Evolutionary conservation across 2,888 invertebrate species (phyloP), one percentile per base, ranked within the genome.

Genomic region (Thecophora atra): DNA sequence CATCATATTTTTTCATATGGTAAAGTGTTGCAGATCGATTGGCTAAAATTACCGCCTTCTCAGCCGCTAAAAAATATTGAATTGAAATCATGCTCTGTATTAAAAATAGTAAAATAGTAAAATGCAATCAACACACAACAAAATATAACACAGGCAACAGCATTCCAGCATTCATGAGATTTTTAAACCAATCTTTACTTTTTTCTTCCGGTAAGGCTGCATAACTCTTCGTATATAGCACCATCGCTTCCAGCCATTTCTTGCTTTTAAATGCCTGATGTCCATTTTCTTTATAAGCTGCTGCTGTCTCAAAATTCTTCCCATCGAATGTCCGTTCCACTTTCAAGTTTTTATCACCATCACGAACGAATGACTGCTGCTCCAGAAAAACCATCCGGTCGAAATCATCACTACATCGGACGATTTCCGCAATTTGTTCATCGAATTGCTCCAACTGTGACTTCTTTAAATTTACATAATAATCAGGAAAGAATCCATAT

Each of bases 11-110:
- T 74, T 91, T 88, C 82, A 94, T 84, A 80, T 94, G 93, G 80
- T 92, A 93, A 51, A 94, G 88, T 0, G 92, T 90, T 0, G 95
- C 95, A 42, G 95, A 95, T 13, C 95, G 90, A 84, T 95, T 96
- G 0, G 94, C 94, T 77, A 92, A 87, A 6, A 93, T 88, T 54
- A 94, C 90, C 0, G 93, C 88, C 4, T 92, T 83, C 70, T 93
- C 91, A 77, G 88, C 87, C 73, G 86, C 91, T 91, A 82, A 66
- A 80, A n/a, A n/a, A n/a, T n/a, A n/a, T n/a, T n/a, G n/a, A n/a
- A n/a, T 24, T 11, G 13, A 56, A 7, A 30, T 60, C n/a, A 30
- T 65, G 58, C 21, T 24, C 24, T 24, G 24, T 56, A 19, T 56
- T 24, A 44, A 13, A 56, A 56, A 56, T 52, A n/a, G n/a, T 52